Conservation (phyloP, 2,888 invertebrate species). For the Lottia scabra region DNA sequence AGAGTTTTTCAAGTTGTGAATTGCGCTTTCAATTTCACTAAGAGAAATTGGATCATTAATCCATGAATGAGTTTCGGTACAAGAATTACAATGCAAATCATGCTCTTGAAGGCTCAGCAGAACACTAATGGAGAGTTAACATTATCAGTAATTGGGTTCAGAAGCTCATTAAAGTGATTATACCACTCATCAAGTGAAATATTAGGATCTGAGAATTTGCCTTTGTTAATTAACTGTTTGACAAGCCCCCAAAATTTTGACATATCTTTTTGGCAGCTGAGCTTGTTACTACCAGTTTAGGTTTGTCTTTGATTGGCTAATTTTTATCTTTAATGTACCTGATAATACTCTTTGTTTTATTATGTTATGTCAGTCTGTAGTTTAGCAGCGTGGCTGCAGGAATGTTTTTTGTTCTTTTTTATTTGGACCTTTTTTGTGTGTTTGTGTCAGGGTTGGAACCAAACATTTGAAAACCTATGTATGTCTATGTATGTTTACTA, state of each 20-base stretch:
- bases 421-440: too few relatives aligned
- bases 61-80: neutral
- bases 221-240: neutral
- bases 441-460: too few relatives aligned
- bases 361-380: too few relatives aligned
- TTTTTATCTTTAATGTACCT: too few relatives aligned
- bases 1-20: neutral
- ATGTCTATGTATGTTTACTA: too few relatives aligned
- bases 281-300: too few relatives aligned
- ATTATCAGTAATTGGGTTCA: neutral
- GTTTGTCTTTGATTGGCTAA: too few relatives aligned
- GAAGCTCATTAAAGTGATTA: neutral
- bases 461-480: too few relatives aligned
- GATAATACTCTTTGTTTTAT: too few relatives aligned
- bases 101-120: neutral
- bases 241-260: neutral
- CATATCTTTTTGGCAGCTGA: neutral
- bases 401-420: too few relatives aligned
- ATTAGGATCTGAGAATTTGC: neutral
- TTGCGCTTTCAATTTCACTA: neutral
- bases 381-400: too few relatives aligned
- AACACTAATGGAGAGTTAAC: neutral
- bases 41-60: neutral
- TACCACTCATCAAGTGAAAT: neutral
- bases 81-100: neutral